Evolutionary conservation across 1,140 invertebrate species (phyloP).

Genomic region (Diabrotica undecimpunctata): DNA sequence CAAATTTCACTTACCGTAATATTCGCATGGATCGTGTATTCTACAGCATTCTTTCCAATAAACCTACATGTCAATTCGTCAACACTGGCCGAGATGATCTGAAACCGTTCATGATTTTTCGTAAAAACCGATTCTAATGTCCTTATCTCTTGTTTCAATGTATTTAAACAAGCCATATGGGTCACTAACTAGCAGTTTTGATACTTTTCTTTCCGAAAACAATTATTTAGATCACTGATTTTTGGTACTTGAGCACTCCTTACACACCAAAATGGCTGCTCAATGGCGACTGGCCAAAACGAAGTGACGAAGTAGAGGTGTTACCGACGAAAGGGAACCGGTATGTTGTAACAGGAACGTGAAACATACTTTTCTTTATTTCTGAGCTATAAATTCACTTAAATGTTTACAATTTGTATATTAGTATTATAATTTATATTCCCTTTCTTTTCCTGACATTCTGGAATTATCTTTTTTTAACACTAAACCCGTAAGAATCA

Average conservation of each 20-base stretch:
- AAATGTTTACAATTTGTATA: no score
- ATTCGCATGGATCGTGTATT: constrained; percentile 96
- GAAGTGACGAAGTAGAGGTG: no score
- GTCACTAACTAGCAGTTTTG: constrained; percentile 39
- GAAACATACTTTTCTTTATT: no score
- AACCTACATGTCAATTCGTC: constrained; percentile 97
- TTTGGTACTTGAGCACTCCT: constrained; percentile 37
- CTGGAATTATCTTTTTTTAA: no score
- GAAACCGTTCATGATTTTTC: constrained; percentile 94
- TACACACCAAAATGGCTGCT: constrained; percentile 39
- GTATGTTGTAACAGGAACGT: no score
- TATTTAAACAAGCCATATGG: constrained; percentile 94
- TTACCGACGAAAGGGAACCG: no score
- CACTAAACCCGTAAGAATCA: no score
- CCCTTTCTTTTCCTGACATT: no score
- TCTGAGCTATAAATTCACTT: no score
- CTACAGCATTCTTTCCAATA: constrained; percentile 89
- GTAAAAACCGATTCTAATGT: constrained; percentile 92
- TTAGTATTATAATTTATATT: no score
- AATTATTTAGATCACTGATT: constrained; percentile 28
- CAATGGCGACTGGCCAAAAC: constrained; percentile 11
- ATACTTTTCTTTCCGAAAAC: constrained; percentile 23
- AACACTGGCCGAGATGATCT: constrained; percentile 94
- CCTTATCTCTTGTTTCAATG: constrained; percentile 96
- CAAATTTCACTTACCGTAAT: constrained; percentile 78